Evolutionary conservation across 2,797 vertebrate species (phyloP), one percentile per base, ranked within the genome.

Genomic region (Distichodus sexfasciatus): DNA sequence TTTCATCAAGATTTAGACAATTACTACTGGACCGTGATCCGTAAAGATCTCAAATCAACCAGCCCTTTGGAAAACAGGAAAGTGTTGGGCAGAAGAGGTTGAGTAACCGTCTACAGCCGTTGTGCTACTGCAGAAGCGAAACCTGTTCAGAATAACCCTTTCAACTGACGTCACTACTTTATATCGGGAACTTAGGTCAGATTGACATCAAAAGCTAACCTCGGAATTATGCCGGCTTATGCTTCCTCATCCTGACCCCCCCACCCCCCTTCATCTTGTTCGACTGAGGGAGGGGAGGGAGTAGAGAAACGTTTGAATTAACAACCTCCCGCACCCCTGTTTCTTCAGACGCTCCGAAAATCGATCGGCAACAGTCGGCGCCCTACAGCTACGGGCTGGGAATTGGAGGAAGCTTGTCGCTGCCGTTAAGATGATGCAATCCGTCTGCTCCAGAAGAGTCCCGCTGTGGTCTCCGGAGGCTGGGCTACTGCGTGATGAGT

Each of bases 181-280:
- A 55, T 36, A 29, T 36, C n/a, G 24, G 21, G 26, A 4, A 46
- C 31, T 66, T 5, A 40, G 29, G 43, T 41, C 44, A 40, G 62
- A 38, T 28, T 46, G 43, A 44, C 44, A 59, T 72, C 53, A 59
- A 72, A 51, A 48, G 69, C 5, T 65, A 59, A 41, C 54, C 24
- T 66, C 8, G 36, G n/a, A 23, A 23, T 7, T 60, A 23, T n/a
- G n/a, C n/a, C 40, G 24, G 23, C 36, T 14, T 2, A 36, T 41
- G 21, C 11, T n/a, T n/a, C n/a, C n/a, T n/a, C n/a, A n/a, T 36
- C 47, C 21, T 47, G 8, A 23, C 12, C 2, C 6, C 14, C 5
- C 6, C 11, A 38, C 57, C 14, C 50, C 4, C n/a, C 7, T 36
- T 21, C 29, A 17, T 28, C 14, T 36, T 2, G 24, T 4, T 21